Evolutionary conservation across 2,113 vertebrate genomes (phyloP).

Genomic region (Montifringilla adamsi): DNA sequence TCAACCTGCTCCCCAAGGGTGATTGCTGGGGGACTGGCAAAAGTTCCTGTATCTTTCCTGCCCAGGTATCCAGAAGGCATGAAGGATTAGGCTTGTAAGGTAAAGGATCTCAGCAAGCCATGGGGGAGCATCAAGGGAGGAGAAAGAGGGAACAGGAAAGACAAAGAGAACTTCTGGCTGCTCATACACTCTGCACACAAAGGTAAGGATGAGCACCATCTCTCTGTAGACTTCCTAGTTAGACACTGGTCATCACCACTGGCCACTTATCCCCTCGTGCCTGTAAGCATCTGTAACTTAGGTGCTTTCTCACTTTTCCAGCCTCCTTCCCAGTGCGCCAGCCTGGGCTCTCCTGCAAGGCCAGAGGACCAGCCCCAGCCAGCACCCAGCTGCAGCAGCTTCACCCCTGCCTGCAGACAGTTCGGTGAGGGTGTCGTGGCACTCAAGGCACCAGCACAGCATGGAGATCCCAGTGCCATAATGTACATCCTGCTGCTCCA

Average conservation of each 20-base stretch:
- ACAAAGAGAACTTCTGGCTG: neutral
- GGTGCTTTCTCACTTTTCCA: neutral
- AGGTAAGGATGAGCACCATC: neutral
- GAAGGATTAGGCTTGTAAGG: neutral
- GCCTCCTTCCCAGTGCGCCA: neutral
- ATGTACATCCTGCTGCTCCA: neutral
- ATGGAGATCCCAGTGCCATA: neutral
- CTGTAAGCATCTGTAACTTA: neutral
- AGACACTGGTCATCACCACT: neutral
- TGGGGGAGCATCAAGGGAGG: neutral
- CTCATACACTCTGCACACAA: neutral
- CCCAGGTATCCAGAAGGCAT: neutral
- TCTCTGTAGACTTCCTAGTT: neutral
- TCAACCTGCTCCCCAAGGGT: neutral
- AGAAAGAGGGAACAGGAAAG: neutral
- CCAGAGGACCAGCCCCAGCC: neutral
- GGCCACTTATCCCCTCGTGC: neutral
- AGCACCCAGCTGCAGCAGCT: fast-evolving
- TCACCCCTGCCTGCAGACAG: neutral
- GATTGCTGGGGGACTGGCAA: neutral
- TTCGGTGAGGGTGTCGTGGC: neutral
- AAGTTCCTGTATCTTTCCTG: neutral
- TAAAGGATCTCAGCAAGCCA: neutral
- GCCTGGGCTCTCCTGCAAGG: neutral
- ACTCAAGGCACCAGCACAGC: neutral